These are phyloP conservation scores for Aplidium turbinatum DNA, from an alignment of 23 tunicate genomes.

Conservation along the genomic window DNA sequence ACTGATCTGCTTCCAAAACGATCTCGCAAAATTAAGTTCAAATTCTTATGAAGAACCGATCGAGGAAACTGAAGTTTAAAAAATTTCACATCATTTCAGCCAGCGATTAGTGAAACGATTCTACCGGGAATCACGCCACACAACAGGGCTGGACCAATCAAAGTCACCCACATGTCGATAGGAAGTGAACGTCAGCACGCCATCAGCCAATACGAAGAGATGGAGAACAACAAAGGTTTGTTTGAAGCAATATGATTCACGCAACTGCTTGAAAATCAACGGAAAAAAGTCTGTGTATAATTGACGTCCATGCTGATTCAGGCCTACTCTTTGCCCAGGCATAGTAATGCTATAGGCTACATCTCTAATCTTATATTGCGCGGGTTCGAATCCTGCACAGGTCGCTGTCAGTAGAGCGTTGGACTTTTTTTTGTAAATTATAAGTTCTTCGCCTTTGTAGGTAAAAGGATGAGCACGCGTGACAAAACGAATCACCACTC, in stretches of 20 bases:
- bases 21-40: too few relatives aligned
- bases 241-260: neutral
- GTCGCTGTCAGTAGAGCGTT: neutral
- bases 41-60: too few relatives aligned
- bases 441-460: too few relatives aligned
- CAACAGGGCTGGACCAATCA: constrained; percentile 90
- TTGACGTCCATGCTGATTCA: neutral
- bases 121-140: constrained; percentile 91
- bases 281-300: constrained; percentile 11
- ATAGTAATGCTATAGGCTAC: too few relatives aligned
- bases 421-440: neutral
- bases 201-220: constrained; percentile 56
- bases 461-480: constrained; percentile 21
- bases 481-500: constrained; percentile 56
- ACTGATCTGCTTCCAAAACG: too few relatives aligned
- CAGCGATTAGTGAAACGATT: constrained; percentile 62
- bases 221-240: constrained; percentile 41
- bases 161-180: constrained; percentile 91
- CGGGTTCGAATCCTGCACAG: too few relatives aligned
- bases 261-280: neutral
- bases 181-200: constrained; percentile 73
- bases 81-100: constrained; percentile 60
- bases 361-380: too few relatives aligned
- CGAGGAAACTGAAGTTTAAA: too few relatives aligned
- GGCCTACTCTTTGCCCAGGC: too few relatives aligned